Evolutionary conservation across 2,113 vertebrate genomes (phyloP).

Genomic region (Vanacampus margaritifer): DNA sequence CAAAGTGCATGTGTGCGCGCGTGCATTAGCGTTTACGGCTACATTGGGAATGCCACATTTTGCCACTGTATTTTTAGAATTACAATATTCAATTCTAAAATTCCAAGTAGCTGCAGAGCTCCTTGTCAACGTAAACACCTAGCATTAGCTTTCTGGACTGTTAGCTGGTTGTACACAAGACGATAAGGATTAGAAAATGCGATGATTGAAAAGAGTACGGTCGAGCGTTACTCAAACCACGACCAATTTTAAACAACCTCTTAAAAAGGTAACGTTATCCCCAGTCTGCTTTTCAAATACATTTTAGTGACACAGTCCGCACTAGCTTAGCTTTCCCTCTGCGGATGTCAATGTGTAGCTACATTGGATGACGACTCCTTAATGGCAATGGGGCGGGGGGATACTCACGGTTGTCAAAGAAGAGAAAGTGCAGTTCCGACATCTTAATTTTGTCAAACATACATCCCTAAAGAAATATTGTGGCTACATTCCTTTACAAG

Average conservation of each 20-base stretch:
- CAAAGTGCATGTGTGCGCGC: neutral
- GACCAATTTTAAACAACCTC: slow-evolving; percentile 15
- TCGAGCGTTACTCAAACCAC: slow-evolving; percentile 1
- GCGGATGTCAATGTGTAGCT: slow-evolving; percentile 4
- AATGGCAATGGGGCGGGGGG: neutral
- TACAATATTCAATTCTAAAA: neutral
- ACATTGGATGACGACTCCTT: no score
- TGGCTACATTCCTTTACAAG: slow-evolving; percentile 56
- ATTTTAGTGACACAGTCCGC: slow-evolving; percentile 21
- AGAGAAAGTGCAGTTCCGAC: slow-evolving; percentile 6
- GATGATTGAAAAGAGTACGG: neutral
- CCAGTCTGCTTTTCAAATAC: slow-evolving; percentile 11
- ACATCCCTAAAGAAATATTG: slow-evolving; percentile 26
- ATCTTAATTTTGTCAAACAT: slow-evolving; percentile 40
- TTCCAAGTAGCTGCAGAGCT: neutral
- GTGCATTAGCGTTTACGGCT: neutral
- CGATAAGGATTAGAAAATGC: neutral
- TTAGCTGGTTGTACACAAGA: neutral
- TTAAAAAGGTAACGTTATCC: slow-evolving; percentile 44
- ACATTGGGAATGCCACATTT: neutral
- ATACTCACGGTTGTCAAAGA: slow-evolving; percentile 45
- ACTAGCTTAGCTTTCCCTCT: slow-evolving; percentile 51
- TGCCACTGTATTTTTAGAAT: neutral
- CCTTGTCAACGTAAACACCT: slow-evolving; percentile 14
- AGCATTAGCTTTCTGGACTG: slow-evolving; percentile 38